Conservation (phyloP, 2,888 invertebrate species). For the Macaria liturata region DNA sequence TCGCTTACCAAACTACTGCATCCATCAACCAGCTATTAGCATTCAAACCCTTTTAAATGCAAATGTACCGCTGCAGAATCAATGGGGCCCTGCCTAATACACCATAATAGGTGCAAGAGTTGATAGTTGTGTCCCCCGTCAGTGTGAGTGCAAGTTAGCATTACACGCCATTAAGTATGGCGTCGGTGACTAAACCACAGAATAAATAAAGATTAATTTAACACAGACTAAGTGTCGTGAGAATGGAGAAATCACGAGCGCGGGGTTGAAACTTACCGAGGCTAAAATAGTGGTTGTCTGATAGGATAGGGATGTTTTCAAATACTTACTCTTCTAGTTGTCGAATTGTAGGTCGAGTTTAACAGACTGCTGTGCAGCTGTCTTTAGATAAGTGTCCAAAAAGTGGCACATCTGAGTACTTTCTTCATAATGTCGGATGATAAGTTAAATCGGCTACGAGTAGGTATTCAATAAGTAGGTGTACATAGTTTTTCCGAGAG, state of each 20-base stretch:
- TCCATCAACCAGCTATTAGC: neutral
- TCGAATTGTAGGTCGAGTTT: too few relatives aligned
- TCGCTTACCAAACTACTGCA: too few relatives aligned
- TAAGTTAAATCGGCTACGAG: too few relatives aligned
- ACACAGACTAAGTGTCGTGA: slow-evolving; percentile 69
- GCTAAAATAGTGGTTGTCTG: too few relatives aligned
- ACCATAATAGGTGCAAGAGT: slow-evolving; percentile 39
- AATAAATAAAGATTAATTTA: slow-evolving; percentile 79
- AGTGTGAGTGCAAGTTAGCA: slow-evolving; percentile 73
- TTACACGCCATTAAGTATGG: slow-evolving; percentile 74
- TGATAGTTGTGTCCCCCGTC: slow-evolving; percentile 50
- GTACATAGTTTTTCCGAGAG: too few relatives aligned
- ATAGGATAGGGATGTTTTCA: too few relatives aligned
- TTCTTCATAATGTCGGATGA: too few relatives aligned
- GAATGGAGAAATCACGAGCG: slow-evolving; percentile 45
- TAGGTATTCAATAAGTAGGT: too few relatives aligned
- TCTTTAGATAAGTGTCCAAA: too few relatives aligned
- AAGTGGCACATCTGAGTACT: too few relatives aligned
- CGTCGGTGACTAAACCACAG: slow-evolving; percentile 60
- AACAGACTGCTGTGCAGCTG: too few relatives aligned
- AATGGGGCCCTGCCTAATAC: slow-evolving; percentile 40
- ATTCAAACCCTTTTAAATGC: slow-evolving; percentile 21
- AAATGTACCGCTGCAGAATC: slow-evolving; percentile 27
- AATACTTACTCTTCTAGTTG: too few relatives aligned
- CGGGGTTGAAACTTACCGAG: slow-evolving; percentile 17